Conservation (phyloP, 2,888 invertebrate genomes). For the Anticlea derivata region DNA sequence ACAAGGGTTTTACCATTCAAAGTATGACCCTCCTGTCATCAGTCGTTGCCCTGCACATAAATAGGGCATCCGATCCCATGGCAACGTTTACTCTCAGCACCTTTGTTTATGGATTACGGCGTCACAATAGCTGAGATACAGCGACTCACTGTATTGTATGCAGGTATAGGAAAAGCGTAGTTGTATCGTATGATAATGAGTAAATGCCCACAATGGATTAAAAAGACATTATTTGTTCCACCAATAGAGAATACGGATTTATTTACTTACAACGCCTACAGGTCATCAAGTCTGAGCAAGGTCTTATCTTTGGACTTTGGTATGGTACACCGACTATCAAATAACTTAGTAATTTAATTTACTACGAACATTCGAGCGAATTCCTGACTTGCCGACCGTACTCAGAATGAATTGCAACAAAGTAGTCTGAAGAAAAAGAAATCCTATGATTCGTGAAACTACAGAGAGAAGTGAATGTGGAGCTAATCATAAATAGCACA, state of each 20-base stretch:
- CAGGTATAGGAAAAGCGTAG: too few relatives aligned
- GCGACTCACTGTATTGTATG: conserved; percentile 14
- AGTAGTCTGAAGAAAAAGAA: too few relatives aligned
- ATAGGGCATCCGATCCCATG: conserved; percentile 20
- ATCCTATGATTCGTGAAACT: too few relatives aligned
- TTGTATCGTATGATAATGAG: conserved; percentile 8
- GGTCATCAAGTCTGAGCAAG: background rate
- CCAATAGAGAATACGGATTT: background rate
- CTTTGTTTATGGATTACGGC: conserved; percentile 17
- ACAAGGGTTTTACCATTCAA: conserved; percentile 26
- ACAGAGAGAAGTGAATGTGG: too few relatives aligned
- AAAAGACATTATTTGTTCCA: conserved; percentile 1
- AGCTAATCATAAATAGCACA: too few relatives aligned
- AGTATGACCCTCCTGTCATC: conserved; percentile 24
- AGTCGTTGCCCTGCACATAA: conserved; percentile 30
- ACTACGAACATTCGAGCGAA: background rate
- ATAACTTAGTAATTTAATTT: conserved; percentile 4
- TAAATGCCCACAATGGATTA: conserved; percentile 1
- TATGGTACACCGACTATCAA: background rate
- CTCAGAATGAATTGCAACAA: background rate
- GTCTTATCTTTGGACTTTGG: conserved; percentile 1
- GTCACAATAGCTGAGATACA: conserved; percentile 19
- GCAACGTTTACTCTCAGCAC: conserved; percentile 15
- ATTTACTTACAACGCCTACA: conserved; percentile 3
- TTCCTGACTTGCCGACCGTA: background rate